These are phyloP conservation scores for Serripes groenlandicus DNA, from an alignment of 2,888 invertebrate species.

Conservation along the genomic window DNA sequence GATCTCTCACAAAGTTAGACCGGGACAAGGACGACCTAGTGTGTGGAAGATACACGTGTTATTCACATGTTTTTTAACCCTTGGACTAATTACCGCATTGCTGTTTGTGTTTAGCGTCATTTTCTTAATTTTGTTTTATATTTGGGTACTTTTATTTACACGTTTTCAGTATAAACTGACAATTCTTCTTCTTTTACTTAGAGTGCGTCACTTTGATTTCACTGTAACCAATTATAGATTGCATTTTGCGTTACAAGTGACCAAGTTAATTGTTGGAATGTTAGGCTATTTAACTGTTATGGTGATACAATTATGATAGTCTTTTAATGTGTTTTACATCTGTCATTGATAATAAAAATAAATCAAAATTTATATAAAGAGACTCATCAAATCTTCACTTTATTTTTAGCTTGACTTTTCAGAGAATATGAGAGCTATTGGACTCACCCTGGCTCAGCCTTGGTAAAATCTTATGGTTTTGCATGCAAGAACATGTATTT, in stretches of 20 bases:
- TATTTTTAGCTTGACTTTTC: too few relatives aligned
- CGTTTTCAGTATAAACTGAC: conserved; percentile 54
- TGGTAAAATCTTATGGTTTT: too few relatives aligned
- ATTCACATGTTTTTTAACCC: conserved; percentile 29
- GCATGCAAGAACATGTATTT: too few relatives aligned
- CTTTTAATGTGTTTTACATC: not conserved
- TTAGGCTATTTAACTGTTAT: conserved; percentile 32
- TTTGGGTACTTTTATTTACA: conserved; percentile 31
- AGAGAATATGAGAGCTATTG: too few relatives aligned
- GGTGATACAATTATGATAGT: conserved; percentile 28
- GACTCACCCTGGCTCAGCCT: too few relatives aligned
- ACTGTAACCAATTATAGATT: conserved; percentile 24
- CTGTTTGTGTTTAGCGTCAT: conserved; percentile 28
- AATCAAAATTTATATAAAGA: too few relatives aligned
- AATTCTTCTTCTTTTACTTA: conserved; percentile 26
- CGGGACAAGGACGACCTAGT: conserved; percentile 9
- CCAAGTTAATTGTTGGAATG: conserved; percentile 33
- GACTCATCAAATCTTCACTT: too few relatives aligned
- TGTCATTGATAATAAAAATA: not conserved
- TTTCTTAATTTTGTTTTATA: conserved; percentile 17
- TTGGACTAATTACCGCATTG: conserved; percentile 19
- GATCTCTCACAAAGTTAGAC: not conserved
- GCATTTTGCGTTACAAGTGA: conserved; percentile 30
- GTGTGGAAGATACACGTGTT: conserved; percentile 38
- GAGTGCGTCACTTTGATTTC: conserved; percentile 50